Percentiles rank a stretch among this genome's conserved stretches.
Conservation (phyloP, 2,113 vertebrate genomes). For the Protobothrops mucrosquamatus region DNA sequence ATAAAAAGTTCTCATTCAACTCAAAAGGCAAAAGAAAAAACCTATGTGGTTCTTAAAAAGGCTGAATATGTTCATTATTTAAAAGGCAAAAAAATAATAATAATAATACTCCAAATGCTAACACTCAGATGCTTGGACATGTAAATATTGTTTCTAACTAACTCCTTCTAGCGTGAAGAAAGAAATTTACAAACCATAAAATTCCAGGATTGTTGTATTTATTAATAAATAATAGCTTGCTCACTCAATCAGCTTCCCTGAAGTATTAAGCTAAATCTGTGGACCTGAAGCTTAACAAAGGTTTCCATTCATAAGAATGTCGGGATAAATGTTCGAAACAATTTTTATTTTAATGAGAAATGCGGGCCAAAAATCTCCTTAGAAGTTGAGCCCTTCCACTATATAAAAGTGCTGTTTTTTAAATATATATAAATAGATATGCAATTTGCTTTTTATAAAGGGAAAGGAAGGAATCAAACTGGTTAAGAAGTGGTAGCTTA, state of each 20-base stretch:
- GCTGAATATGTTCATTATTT: neutral
- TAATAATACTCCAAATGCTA: neutral
- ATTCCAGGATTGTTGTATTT: neutral
- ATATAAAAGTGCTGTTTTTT: slow-evolving; percentile 48
- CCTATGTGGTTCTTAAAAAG: neutral
- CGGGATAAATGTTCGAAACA: slow-evolving; percentile 41
- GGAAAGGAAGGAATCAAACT: neutral
- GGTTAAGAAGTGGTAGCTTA: slow-evolving; percentile 10
- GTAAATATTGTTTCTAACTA: slow-evolving; percentile 10
- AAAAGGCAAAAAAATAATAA: neutral
- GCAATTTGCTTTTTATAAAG: neutral
- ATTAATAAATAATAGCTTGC: slow-evolving; percentile 7
- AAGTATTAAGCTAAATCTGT: slow-evolving; percentile 31
- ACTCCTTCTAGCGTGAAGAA: neutral
- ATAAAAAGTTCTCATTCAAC: neutral
- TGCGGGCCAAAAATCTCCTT: slow-evolving; percentile 39
- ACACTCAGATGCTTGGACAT: neutral
- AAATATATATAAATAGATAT: slow-evolving; percentile 32
- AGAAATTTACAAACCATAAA: slow-evolving; percentile 28
- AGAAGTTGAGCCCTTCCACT: slow-evolving; percentile 34
- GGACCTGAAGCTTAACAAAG: slow-evolving; percentile 50
- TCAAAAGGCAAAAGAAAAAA: neutral
- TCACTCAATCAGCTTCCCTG: neutral
- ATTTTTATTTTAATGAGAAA: slow-evolving; percentile 38
- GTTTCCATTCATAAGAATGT: slow-evolving; percentile 51